These are phyloP conservation scores for Dasyurus viverrinus DNA, from an alignment of 2,113 vertebrate genomes.

Conservation along the genomic window DNA sequence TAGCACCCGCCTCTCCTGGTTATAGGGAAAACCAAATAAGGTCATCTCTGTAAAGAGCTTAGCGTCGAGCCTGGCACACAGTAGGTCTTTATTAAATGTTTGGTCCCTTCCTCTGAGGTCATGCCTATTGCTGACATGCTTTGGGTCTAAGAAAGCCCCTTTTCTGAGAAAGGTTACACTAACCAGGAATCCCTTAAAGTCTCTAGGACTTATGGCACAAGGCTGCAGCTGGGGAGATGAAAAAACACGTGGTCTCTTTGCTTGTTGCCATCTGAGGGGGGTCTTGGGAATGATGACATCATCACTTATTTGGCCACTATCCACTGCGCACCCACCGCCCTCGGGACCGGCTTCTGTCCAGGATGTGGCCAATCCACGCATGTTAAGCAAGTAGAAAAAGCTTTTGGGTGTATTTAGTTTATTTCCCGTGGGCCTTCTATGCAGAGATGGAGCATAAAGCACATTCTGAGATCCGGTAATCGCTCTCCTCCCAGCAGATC, in stretches of 20 bases:
- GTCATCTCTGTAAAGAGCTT: neutral
- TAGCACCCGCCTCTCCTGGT: neutral
- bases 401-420: neutral
- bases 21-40: neutral
- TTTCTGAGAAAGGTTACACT: neutral
- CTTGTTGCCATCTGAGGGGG: neutral
- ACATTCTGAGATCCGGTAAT: rapidly evolving
- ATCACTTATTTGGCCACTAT: neutral
- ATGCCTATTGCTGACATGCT: neutral
- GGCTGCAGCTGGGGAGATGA: neutral
- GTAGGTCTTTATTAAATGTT: neutral
- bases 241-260: neutral
- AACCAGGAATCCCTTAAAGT: neutral
- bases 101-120: neutral
- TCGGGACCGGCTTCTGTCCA: neutral
- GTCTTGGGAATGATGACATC: neutral
- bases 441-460: neutral
- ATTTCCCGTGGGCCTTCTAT: neutral
- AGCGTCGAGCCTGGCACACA: no score
- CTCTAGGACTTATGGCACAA: neutral
- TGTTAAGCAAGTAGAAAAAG: neutral
- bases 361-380: neutral
- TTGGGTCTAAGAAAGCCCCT: neutral
- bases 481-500: neutral
- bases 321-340: neutral